These are phyloP conservation scores for Nomada flava DNA, from an alignment of 2,888 invertebrate species.

Conservation along the genomic window DNA sequence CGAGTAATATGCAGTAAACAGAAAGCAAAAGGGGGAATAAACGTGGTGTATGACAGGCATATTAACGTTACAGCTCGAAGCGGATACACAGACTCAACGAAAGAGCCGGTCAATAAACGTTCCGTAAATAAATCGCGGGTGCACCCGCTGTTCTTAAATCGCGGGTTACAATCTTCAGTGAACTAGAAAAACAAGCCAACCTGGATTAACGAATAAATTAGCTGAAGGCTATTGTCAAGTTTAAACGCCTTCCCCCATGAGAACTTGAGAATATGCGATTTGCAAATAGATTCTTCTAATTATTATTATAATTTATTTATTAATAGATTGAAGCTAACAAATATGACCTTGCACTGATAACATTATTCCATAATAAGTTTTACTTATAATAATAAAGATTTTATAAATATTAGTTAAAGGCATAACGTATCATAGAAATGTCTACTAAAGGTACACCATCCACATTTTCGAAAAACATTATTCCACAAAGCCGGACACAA, in stretches of 20 bases:
- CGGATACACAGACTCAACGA: slow-evolving; percentile 21
- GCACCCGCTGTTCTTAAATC: slow-evolving; percentile 26
- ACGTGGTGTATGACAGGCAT: slow-evolving; percentile 12
- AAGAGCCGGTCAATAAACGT: slow-evolving; percentile 70
- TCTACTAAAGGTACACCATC: too few relatives aligned
- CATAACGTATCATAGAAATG: too few relatives aligned
- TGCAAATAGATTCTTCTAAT: not conserved
- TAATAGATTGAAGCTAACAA: too few relatives aligned
- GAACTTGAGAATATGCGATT: too few relatives aligned
- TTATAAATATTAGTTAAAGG: too few relatives aligned
- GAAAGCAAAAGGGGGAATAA: slow-evolving; percentile 23
- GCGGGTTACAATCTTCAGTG: slow-evolving; percentile 1
- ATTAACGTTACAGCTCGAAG: slow-evolving; percentile 27
- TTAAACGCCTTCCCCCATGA: not conserved
- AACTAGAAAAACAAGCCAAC: slow-evolving; percentile 35
- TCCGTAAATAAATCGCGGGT: slow-evolving; percentile 64
- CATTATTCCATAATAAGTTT: too few relatives aligned
- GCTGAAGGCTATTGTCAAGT: not conserved
- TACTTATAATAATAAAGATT: too few relatives aligned
- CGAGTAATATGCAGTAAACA: not conserved
- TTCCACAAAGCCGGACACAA: too few relatives aligned
- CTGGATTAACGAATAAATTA: slow-evolving; percentile 24
- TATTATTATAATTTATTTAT: too few relatives aligned
- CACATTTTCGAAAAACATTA: too few relatives aligned
- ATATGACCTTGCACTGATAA: not conserved